Evolutionary conservation across 2,113 vertebrate species (phyloP).

Genomic region (Nothobranchius kuhntae): DNA sequence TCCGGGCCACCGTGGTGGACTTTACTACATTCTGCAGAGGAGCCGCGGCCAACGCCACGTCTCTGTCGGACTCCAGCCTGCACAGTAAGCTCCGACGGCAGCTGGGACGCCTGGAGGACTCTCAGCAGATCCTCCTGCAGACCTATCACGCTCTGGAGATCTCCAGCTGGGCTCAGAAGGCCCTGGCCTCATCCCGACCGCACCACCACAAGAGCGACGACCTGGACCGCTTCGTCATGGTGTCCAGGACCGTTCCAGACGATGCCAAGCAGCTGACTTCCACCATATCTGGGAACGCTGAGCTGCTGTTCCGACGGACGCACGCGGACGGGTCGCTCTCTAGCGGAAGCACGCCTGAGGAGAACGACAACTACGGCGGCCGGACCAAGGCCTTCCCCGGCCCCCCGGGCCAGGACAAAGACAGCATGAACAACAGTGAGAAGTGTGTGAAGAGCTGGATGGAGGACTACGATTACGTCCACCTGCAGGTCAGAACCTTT

Average conservation of each 20-base stretch:
- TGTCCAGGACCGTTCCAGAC: constrained; percentile 87
- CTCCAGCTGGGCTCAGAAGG: constrained; percentile 85
- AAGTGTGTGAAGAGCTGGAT: constrained; percentile 94
- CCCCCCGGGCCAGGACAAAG: constrained; percentile 72
- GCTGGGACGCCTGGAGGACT: constrained; percentile 91
- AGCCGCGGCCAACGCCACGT: constrained; percentile 81
- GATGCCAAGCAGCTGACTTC: constrained; percentile 91
- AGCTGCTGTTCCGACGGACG: constrained; percentile 83
- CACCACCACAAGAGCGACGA: constrained; percentile 88
- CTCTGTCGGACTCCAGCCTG: constrained; percentile 82
- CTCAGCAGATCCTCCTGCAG: constrained; percentile 92
- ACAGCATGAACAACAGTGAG: constrained; percentile 80
- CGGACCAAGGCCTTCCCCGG: constrained; percentile 75
- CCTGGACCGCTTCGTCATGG: constrained; percentile 92
- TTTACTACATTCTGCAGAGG: constrained; percentile 87
- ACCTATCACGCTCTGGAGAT: constrained; percentile 84
- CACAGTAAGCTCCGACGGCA: constrained; percentile 88
- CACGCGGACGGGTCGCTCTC: constrained; percentile 44
- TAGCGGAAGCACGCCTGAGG: constrained; percentile 53
- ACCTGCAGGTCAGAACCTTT: constrained; percentile 85
- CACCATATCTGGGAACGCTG: constrained; percentile 82
- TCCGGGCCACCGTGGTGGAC: constrained; percentile 81
- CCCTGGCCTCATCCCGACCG: constrained; percentile 73
- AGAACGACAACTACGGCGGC: constrained; percentile 71
- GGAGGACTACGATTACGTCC: constrained; percentile 98